Base-by-base conservation (phyloP, 2,888 invertebrate genomes). In the Scrobipalpa atriplicella region DNA sequence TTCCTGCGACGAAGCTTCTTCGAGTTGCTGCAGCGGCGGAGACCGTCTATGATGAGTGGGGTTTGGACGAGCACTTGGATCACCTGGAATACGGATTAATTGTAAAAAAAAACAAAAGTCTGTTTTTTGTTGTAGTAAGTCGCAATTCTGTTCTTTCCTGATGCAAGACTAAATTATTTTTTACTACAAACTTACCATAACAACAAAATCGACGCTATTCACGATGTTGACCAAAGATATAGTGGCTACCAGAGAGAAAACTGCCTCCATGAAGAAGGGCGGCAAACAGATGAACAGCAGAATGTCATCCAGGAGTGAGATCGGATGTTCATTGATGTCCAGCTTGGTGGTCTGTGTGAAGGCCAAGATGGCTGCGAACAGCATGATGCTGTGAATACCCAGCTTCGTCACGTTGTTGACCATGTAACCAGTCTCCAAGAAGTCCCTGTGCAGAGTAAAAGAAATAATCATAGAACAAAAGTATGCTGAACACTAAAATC, bases 51-150 rank as follows among this genome's bases (percentile, higher is more conserved):
- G 60, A 96, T 94, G 67, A 96, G 94, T 0, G 95, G 94, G 0
- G 96, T 96, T 86, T 97, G 96, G 2, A 96, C 84, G 13, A 96
- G 81, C 0, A 96, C 95, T 92, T 96, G 96, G 13, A 95, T 77
- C n/a, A 95, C 91, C 95, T 95, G 79, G 67, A 83, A 80, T 9
- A 41, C 79, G 11, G n/a, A n/a, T n/a, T n/a, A n/a, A n/a, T n/a
- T n/a, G n/a, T n/a, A n/a, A n/a, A n/a, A n/a, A n/a, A n/a, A n/a
- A n/a, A n/a, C n/a, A n/a, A n/a, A n/a, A n/a, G n/a, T n/a, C n/a
- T n/a, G n/a, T n/a, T n/a, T n/a, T n/a, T n/a, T n/a, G n/a, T n/a
- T n/a, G n/a, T n/a, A n/a, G n/a, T n/a, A n/a, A n/a, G n/a, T n/a
- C n/a, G n/a, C n/a, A n/a, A n/a, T n/a, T n/a, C n/a, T n/a, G 2